These are phyloP conservation scores for Nebria ingens DNA, from an alignment of 1,140 invertebrate genomes.

Conservation along the genomic window DNA sequence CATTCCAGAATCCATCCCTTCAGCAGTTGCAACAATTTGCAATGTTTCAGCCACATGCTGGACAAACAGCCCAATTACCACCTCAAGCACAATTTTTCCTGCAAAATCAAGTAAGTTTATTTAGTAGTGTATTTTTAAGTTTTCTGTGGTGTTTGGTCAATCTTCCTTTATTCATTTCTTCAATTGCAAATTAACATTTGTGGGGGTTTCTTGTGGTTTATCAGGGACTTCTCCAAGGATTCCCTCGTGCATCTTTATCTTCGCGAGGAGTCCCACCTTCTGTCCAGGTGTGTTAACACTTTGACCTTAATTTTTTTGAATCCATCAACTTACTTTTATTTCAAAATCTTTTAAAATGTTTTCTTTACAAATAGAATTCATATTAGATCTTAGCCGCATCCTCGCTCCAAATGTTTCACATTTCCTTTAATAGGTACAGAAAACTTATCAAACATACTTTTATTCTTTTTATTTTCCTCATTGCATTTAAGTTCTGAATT, in stretches of 20 bases:
- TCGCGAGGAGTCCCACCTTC: constrained; percentile 29
- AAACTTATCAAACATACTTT: too few relatives aligned
- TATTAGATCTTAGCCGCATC: too few relatives aligned
- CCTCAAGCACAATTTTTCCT: constrained; percentile 64
- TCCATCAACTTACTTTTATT: not conserved
- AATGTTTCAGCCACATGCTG: constrained; percentile 49
- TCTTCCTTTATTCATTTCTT: not conserved
- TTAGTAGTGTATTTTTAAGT: not conserved
- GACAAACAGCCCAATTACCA: constrained; percentile 41
- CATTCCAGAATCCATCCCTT: constrained; percentile 33
- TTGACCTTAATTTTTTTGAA: not conserved
- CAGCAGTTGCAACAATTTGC: constrained; percentile 58
- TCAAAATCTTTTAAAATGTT: not conserved
- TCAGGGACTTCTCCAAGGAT: constrained; percentile 34
- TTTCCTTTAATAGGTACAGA: constrained; percentile 11
- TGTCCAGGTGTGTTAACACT: constrained; percentile 31
- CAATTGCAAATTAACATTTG: not conserved
- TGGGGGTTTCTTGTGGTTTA: constrained; percentile 17
- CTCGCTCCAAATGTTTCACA: too few relatives aligned
- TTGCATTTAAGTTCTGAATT: too few relatives aligned
- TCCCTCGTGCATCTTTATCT: constrained; percentile 28
- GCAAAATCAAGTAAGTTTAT: constrained; percentile 60
- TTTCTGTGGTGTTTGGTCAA: constrained; percentile 10
- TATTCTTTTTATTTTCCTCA: too few relatives aligned
- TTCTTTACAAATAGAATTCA: not conserved